phyloP scores from a whole-genome alignment of 2,113 vertebrate species.

The Micromys minutus region DNA sequence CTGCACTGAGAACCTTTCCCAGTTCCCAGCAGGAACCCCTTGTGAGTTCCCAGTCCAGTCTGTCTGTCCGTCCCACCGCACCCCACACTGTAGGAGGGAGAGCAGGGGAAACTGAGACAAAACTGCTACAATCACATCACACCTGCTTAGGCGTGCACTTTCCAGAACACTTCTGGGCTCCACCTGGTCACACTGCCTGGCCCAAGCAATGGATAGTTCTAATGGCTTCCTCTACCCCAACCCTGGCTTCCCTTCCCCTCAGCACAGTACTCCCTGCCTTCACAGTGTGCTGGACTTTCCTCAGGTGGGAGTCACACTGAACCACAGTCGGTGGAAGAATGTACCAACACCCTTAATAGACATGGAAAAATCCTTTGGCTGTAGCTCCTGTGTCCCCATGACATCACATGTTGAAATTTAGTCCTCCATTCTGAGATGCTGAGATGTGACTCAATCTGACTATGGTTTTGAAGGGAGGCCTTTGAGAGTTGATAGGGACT shows the following conservation, averaged over 20 bases:
- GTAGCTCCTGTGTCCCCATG: background rate
- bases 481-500: background rate
- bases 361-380: background rate
- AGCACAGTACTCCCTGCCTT: background rate
- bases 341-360: background rate
- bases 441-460: background rate
- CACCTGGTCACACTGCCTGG: background rate
- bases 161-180: background rate
- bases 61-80: too few relatives aligned
- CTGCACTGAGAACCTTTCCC: background rate
- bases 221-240: background rate
- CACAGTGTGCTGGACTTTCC: background rate
- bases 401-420: background rate
- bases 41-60: too few relatives aligned
- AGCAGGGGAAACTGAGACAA: background rate
- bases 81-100: accelerated
- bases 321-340: background rate
- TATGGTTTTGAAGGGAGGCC: background rate
- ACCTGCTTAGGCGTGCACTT: background rate
- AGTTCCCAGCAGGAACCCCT: background rate
- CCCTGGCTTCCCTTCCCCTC: background rate
- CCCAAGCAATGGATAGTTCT: background rate
- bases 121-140: background rate
- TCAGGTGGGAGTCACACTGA: background rate
- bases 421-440: background rate